These are phyloP conservation scores for Falco biarmicus DNA, from an alignment of 2,797 vertebrate species.

Conservation along the genomic window DNA sequence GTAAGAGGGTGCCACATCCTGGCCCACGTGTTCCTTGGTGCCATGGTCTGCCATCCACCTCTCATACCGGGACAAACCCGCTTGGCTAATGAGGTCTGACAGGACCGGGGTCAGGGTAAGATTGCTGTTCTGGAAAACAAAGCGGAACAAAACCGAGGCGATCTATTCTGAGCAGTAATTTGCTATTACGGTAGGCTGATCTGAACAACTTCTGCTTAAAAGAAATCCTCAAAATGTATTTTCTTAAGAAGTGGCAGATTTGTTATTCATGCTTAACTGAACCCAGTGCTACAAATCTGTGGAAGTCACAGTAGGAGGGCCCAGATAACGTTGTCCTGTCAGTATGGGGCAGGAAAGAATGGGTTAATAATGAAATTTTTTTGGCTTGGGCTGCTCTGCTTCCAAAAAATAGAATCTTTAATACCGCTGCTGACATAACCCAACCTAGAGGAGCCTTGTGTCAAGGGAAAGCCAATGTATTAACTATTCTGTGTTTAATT, in stretches of 20 bases:
- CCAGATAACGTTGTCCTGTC: background rate
- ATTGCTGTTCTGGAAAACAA: background rate
- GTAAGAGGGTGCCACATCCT: background rate
- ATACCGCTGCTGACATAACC: background rate
- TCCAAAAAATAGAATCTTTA: background rate
- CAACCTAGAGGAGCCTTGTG: background rate
- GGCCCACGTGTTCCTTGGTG: background rate
- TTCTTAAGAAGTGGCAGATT: background rate
- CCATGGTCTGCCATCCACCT: background rate
- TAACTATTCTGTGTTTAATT: background rate
- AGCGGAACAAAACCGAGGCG: background rate
- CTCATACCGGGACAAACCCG: background rate
- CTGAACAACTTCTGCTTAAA: background rate
- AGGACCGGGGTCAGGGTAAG: background rate
- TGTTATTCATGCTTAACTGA: background rate
- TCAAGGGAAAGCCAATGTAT: background rate
- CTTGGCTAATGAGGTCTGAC: background rate
- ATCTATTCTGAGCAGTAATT: background rate
- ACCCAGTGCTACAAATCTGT: background rate
- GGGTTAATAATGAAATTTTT: background rate
- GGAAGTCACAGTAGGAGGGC: background rate
- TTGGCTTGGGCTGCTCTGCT: background rate
- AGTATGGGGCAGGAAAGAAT: background rate
- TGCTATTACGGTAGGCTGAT: background rate
- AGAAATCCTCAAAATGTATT: background rate